These are phyloP conservation scores for Chrysina gloriosa DNA, from an alignment of 2,888 invertebrate species.

Conservation along the genomic window DNA sequence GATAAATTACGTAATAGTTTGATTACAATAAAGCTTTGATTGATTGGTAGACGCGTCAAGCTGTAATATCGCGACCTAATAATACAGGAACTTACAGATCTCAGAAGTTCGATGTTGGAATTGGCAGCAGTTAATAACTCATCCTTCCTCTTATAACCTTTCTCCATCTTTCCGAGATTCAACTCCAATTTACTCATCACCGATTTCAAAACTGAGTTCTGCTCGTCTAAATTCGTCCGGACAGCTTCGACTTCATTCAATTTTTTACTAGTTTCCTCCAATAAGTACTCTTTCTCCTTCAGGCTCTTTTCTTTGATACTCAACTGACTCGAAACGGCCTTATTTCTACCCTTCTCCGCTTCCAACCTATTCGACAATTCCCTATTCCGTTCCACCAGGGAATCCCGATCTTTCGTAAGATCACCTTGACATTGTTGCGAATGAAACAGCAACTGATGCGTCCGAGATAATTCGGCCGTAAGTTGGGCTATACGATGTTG, in stretches of 20 bases:
- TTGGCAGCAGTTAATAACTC: constrained; percentile 54
- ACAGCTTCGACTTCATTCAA: constrained; percentile 49
- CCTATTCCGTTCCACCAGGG: constrained; percentile 50
- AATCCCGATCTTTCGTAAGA: constrained; percentile 57
- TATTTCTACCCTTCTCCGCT: constrained; percentile 52
- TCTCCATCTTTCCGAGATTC: constrained; percentile 57
- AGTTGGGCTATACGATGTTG: constrained; percentile 67
- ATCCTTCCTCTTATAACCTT: constrained; percentile 57
- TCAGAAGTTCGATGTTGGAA: constrained; percentile 53
- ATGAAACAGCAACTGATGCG: constrained; percentile 66
- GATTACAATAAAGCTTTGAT: too few species aligned
- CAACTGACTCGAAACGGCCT: constrained; percentile 50
- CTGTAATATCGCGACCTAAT: neutral
- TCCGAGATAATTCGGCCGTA: constrained; percentile 64
- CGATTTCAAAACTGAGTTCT: constrained; percentile 53
- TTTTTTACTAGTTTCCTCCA: constrained; percentile 48
- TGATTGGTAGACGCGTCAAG: too few species aligned
- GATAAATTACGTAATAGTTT: too few species aligned
- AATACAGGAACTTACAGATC: constrained; percentile 52
- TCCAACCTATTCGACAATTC: constrained; percentile 46
- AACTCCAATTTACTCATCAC: constrained; percentile 57
- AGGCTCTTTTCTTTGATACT: constrained; percentile 51
- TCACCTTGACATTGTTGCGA: constrained; percentile 67
- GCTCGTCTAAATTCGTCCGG: constrained; percentile 53
- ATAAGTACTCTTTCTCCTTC: constrained; percentile 48